Conservation (phyloP, 2,888 invertebrate genomes). For the Cynaeus angustus region DNA sequence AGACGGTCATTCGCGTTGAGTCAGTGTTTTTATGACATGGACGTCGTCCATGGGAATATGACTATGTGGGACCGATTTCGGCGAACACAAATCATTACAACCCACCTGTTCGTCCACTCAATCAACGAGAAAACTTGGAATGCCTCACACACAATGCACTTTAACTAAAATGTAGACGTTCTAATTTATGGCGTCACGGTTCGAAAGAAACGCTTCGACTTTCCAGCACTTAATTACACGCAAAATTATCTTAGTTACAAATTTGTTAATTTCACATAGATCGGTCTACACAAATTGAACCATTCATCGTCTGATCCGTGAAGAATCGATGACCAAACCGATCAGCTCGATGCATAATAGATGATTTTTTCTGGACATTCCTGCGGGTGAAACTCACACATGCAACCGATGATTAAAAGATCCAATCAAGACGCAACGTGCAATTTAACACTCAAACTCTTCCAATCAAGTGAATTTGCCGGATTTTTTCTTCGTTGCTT, state of each 20-base stretch:
- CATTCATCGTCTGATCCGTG: constrained; percentile 44
- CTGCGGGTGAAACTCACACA: constrained; percentile 10
- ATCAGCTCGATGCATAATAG: constrained; percentile 13
- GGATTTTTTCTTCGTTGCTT: too few species aligned
- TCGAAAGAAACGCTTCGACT: constrained; percentile 66
- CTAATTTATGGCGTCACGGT: constrained; percentile 69
- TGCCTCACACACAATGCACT: constrained; percentile 60
- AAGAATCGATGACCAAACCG: constrained; percentile 39
- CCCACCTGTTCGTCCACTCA: constrained; percentile 61
- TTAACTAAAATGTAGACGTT: constrained; percentile 58
- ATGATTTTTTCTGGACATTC: constrained; percentile 11
- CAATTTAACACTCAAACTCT: constrained; percentile 1
- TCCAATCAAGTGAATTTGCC: not conserved
- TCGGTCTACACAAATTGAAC: constrained; percentile 59
- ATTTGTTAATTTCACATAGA: constrained; percentile 65
- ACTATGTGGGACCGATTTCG: constrained; percentile 53
- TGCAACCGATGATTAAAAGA: not conserved
- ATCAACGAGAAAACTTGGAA: constrained; percentile 57
- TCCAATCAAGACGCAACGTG: not conserved
- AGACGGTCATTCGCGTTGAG: constrained; percentile 16
- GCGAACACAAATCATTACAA: constrained; percentile 56
- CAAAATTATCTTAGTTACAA: constrained; percentile 70
- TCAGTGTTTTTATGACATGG: constrained; percentile 22
- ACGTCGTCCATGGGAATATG: constrained; percentile 26
- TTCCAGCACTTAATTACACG: constrained; percentile 70